Evolutionary conservation across 2,113 vertebrate species (phyloP), one percentile per base, ranked within the genome.

Genomic region (Phyllostomus discolor): DNA sequence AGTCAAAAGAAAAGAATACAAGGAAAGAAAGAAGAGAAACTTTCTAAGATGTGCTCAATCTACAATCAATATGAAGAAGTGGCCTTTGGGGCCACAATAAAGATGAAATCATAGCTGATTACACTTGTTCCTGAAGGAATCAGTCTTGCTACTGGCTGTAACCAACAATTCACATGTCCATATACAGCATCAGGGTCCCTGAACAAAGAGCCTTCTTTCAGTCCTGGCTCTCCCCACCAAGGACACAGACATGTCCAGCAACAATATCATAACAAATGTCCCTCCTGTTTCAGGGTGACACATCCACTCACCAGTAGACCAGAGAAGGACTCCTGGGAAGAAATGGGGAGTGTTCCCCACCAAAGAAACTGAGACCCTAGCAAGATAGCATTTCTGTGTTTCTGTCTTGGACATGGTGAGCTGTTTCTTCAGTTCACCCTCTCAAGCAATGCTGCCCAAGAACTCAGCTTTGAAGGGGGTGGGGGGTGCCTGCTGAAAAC

Each of bases 121-220:
- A 92, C 33, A 50, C 59, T 91, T 91, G 17, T 43, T 94, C 75
- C 43, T 75, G 31, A 95, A 70, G 72, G 20, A 93, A 35, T 62
- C 78, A 88, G 85, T 96, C 73, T 92, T 87, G 82, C 14, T 80
- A 94, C 52, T 79, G 96, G 90, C 52, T 73, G 52, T 35, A 88
- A 78, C 26, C 3, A 7, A 85, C 17, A n/a, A 95, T 12, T 95
- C 78, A 95, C 46, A 95, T 41, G 54, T 69, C n/a, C 81, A 93
- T 7, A 22, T 4, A 95, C 31, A 95, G 31, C 41, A 90, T 1
- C 7, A 1, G n/a, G 73, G 22, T 73, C 70, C 67, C 70, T 84
- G 64, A 81, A 70, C 48, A 54, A 24, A 90, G 14, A 86, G 57
- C 75, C 10, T 90, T 87, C 76, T 73, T 88, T 76, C 16, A 33